phyloP scores from a whole-genome alignment of 2,797 vertebrate genomes.

The Rallus crepitans region DNA sequence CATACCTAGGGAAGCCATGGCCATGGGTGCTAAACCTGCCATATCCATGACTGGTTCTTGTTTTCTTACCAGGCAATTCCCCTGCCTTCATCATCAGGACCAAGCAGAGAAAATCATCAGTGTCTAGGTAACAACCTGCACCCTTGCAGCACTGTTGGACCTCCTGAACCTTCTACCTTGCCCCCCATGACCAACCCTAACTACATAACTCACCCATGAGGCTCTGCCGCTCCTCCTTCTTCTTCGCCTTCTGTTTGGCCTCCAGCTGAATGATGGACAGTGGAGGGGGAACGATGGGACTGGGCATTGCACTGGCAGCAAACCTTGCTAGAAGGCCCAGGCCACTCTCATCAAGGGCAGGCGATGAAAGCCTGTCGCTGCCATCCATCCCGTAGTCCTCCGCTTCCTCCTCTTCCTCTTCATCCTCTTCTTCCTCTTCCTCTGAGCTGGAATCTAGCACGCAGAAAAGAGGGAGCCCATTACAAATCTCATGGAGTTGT shows the following conservation, averaged over 20 bases:
- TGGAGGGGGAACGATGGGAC: constrained; percentile 84
- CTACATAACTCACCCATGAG: constrained; percentile 84
- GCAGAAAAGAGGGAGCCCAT: constrained; percentile 70
- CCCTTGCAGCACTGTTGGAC: not conserved
- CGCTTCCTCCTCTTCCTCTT: constrained; percentile 81
- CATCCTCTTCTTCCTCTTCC: constrained; percentile 79
- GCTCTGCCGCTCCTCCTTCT: constrained; percentile 90
- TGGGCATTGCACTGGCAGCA: constrained; percentile 90
- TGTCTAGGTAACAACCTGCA: not conserved
- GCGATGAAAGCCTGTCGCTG: constrained; percentile 78
- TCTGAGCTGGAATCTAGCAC: constrained; percentile 85
- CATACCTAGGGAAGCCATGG: not conserved
- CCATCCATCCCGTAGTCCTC: constrained; percentile 78
- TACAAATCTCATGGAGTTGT: not conserved
- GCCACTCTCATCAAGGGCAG: constrained; percentile 91
- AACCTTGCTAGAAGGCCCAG: constrained; percentile 93
- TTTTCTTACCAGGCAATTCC: not conserved
- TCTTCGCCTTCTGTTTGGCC: constrained; percentile 89
- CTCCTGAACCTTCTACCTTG: not conserved
- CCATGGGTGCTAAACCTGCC: not conserved
- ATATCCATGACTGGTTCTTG: not conserved
- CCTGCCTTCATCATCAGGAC: not conserved
- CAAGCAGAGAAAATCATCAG: not conserved
- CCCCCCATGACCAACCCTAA: not conserved
- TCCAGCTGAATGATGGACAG: constrained; percentile 88